These are phyloP conservation scores for Drosophila nikananu DNA, from an alignment of 1,140 invertebrate genomes.

Conservation along the genomic window DNA sequence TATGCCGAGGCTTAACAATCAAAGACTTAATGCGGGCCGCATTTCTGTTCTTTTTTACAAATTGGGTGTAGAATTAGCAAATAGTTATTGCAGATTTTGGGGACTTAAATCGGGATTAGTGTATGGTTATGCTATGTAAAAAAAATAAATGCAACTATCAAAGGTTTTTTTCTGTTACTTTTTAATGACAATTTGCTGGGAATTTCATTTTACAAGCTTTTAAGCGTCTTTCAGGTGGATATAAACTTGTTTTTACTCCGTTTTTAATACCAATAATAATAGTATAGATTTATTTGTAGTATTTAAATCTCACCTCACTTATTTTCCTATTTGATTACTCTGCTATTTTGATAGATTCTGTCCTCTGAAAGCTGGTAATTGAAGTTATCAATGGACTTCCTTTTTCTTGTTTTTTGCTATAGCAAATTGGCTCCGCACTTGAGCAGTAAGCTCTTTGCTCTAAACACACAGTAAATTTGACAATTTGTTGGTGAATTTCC, in stretches of 20 bases:
- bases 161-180: background rate
- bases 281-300: background rate
- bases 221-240: background rate
- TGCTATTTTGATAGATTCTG: background rate
- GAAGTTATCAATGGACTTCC: constrained; percentile 6
- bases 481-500: constrained; percentile 43
- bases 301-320: background rate
- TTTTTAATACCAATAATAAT: too few species aligned
- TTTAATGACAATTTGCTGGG: background rate
- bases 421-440: constrained; percentile 8
- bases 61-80: constrained; percentile 24
- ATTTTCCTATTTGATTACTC: background rate
- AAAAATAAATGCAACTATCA: background rate
- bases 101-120: constrained; percentile 1
- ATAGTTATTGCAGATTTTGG: constrained; percentile 29
- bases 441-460: constrained; percentile 39
- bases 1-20: constrained; percentile 14
- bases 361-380: background rate
- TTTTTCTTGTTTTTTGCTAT: background rate
- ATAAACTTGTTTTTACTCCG: too few species aligned
- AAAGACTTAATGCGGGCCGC: constrained; percentile 13
- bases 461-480: constrained; percentile 54
- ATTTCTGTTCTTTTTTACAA: background rate
- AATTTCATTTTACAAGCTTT: background rate
- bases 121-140: background rate